Evolutionary conservation across 2,113 vertebrate species (phyloP).

Genomic region (Pollachius pollachius): DNA sequence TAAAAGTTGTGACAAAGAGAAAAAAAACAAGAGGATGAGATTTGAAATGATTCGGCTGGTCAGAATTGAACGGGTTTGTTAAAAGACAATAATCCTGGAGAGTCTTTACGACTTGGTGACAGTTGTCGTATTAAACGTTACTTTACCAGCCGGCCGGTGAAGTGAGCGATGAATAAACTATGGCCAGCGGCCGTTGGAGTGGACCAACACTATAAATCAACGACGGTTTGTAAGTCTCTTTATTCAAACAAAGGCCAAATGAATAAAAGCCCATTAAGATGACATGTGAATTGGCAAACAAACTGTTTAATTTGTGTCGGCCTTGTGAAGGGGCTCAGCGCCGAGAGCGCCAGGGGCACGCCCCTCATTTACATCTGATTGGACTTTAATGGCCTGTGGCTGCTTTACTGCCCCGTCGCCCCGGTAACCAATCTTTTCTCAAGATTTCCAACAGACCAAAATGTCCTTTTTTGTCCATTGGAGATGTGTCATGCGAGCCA

Average conservation of each 20-base stretch:
- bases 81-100: neutral
- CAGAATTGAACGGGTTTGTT: neutral
- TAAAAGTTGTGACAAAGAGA: neutral
- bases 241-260: slow-evolving; percentile 82
- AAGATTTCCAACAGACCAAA: slow-evolving; percentile 87
- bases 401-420: slow-evolving; percentile 75
- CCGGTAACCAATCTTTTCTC: slow-evolving; percentile 84
- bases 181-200: slow-evolving; percentile 62
- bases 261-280: slow-evolving; percentile 88
- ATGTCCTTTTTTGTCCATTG: slow-evolving; percentile 83
- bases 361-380: slow-evolving; percentile 88
- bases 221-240: slow-evolving; percentile 79
- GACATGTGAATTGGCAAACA: slow-evolving; percentile 90
- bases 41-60: too few species aligned
- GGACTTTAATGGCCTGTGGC: slow-evolving; percentile 87
- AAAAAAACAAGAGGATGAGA: neutral
- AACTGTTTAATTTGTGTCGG: slow-evolving; percentile 86
- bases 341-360: slow-evolving; percentile 50
- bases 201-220: slow-evolving; percentile 85
- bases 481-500: slow-evolving; percentile 80
- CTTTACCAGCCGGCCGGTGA: slow-evolving; percentile 29
- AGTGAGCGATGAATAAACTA: slow-evolving; percentile 41
- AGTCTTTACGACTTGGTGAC: too few species aligned
- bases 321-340: slow-evolving; percentile 69
- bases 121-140: slow-evolving; percentile 20